A percentile compares a stretch with the other conserved stretches of the same genome.
Evolutionary conservation across 2,888 invertebrate species (phyloP).

Genomic region (Hypena proboscidalis): DNA sequence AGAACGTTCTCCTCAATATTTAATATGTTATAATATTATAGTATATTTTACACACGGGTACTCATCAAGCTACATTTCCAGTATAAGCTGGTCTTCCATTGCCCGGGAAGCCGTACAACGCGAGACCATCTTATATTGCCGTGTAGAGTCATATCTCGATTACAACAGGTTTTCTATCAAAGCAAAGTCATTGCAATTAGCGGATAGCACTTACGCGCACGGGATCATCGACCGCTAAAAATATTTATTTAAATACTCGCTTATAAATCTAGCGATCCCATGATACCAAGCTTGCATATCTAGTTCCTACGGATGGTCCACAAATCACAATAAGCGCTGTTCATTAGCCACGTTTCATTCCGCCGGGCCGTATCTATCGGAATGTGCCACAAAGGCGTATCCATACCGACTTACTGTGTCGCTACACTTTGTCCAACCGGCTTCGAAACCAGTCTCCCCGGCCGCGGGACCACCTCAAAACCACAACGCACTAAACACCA

Average conservation of each 20-base stretch:
- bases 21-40: no score
- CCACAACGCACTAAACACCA: conserved; percentile 69
- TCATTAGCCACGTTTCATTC: conserved; percentile 81
- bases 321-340: conserved; percentile 81
- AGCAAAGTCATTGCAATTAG: no score
- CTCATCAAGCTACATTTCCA: no score
- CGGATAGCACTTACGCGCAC: no score
- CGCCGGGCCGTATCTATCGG: conserved; percentile 75
- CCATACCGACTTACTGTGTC: conserved; percentile 72
- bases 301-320: conserved; percentile 69
- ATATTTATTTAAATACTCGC: conserved; percentile 54
- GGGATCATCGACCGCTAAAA: neutral
- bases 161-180: no score
- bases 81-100: no score
- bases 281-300: conserved; percentile 47
- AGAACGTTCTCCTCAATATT: no score
- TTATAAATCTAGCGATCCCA: conserved; percentile 49
- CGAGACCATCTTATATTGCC: no score
- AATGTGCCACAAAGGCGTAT: conserved; percentile 81
- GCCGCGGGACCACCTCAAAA: conserved; percentile 45
- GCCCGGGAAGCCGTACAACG: no score
- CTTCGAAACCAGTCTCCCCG: conserved; percentile 69
- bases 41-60: no score
- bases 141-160: no score
- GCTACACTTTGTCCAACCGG: conserved; percentile 81